phyloP scores from a whole-genome alignment of 2,113 vertebrate species.

The human (Homo sapiens) region GRCh38 chr4:105940501-105941000 shows the following conservation, averaged over 20 bases:
- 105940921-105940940: slow-evolving; percentile 4
- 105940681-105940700: background rate
- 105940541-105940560: slow-evolving; percentile 90
- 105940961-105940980: background rate
- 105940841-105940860: slow-evolving; percentile 21
- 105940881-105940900: background rate
- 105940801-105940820: background rate
- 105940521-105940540: slow-evolving; percentile 91
- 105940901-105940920: background rate
- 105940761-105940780: slow-evolving; percentile 69
- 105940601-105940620: slow-evolving; percentile 91
- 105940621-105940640: slow-evolving; percentile 93
- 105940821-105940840: slow-evolving; percentile 27
- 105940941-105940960: background rate
- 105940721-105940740: background rate
- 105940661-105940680: slow-evolving; percentile 19
- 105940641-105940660: slow-evolving; percentile 75
- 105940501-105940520: slow-evolving; percentile 90
- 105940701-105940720: background rate
- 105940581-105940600: slow-evolving; percentile 97
- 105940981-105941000: background rate
- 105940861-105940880: slow-evolving; percentile 65
- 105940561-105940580: slow-evolving; percentile 94
- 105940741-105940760: background rate
- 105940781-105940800: background rate